These are phyloP conservation scores for Drosophila cracens DNA, from an alignment of 2,888 invertebrate species.

Conservation along the genomic window DNA sequence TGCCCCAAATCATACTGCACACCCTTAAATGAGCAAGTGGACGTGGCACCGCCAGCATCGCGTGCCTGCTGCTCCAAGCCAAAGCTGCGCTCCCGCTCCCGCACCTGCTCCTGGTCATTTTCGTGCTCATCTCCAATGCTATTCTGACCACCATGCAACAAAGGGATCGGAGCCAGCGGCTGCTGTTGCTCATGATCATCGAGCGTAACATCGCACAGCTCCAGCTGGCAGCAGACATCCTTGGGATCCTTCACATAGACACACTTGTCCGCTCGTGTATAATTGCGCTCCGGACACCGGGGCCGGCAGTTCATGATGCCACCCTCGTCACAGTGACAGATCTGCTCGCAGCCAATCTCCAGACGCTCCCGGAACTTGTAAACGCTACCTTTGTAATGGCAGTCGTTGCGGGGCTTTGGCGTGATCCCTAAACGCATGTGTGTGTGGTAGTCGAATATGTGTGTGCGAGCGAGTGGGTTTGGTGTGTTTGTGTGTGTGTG, in stretches of 20 bases:
- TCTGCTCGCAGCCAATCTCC: slow-evolving; percentile 92
- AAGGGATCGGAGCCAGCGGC: slow-evolving; percentile 34
- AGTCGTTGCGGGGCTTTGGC: slow-evolving; percentile 79
- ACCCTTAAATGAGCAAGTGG: slow-evolving; percentile 80
- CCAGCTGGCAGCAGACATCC: slow-evolving; percentile 93
- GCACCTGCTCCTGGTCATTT: slow-evolving; percentile 73
- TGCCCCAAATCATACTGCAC: slow-evolving; percentile 86
- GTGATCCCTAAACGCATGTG: slow-evolving; percentile 56
- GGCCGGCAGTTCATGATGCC: slow-evolving; percentile 91
- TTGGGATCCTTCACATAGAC: slow-evolving; percentile 92
- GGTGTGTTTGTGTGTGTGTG: slow-evolving; percentile 28
- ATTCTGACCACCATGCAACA: slow-evolving; percentile 67
- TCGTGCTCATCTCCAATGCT: slow-evolving; percentile 61
- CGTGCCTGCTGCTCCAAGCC: slow-evolving; percentile 78
- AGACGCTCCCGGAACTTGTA: slow-evolving; percentile 90
- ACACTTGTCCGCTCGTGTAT: slow-evolving; percentile 89
- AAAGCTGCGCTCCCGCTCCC: slow-evolving; percentile 50
- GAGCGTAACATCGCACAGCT: slow-evolving; percentile 93
- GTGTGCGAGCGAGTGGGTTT: slow-evolving; percentile 14
- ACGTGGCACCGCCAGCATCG: slow-evolving; percentile 59
- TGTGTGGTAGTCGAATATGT: slow-evolving; percentile 25
- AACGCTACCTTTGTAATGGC: slow-evolving; percentile 87
- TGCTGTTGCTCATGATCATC: slow-evolving; percentile 89
- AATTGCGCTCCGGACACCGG: slow-evolving; percentile 87
- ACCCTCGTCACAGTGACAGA: slow-evolving; percentile 91